Evolutionary conservation across 2,797 vertebrate species (phyloP).

Genomic region (Orestias chungarensis): DNA sequence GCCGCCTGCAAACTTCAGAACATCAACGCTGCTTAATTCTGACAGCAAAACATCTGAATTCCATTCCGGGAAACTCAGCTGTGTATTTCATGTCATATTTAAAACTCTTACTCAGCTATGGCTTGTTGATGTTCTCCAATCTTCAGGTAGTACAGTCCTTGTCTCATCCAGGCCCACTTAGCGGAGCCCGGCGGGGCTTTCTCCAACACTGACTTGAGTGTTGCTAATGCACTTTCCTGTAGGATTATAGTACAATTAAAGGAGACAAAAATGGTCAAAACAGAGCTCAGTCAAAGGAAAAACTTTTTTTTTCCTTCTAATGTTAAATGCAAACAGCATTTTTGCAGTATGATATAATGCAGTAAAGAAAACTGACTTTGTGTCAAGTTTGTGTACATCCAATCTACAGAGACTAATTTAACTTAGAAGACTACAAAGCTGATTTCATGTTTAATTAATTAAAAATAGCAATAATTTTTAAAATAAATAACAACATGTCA

Average conservation of each 20-base stretch:
- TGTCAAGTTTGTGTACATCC: too few relatives aligned
- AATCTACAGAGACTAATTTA: too few relatives aligned
- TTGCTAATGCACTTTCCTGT: conserved; percentile 88
- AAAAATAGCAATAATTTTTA: too few relatives aligned
- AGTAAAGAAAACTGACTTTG: too few relatives aligned
- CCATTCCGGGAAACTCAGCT: not conserved
- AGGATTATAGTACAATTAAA: conserved; percentile 18
- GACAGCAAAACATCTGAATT: not conserved
- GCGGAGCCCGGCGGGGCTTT: conserved; percentile 87
- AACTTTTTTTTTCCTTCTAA: too few relatives aligned
- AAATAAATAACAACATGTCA: too few relatives aligned
- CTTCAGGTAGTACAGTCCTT: conserved; percentile 92
- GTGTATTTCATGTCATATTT: not conserved
- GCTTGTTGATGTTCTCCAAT: conserved; percentile 87
- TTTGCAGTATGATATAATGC: too few relatives aligned
- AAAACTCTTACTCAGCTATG: conserved; percentile 87
- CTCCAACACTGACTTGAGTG: conserved; percentile 87
- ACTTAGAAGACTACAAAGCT: too few relatives aligned
- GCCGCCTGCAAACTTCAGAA: conserved; percentile 88
- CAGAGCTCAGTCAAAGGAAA: not conserved
- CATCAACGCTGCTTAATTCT: not conserved
- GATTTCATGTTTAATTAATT: too few relatives aligned
- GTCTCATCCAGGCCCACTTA: conserved; percentile 98
- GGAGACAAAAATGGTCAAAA: not conserved
- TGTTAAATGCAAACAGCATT: conserved; percentile 11